Conservation (phyloP, 2,888 invertebrate genomes). For the Leuctra nigra region DNA sequence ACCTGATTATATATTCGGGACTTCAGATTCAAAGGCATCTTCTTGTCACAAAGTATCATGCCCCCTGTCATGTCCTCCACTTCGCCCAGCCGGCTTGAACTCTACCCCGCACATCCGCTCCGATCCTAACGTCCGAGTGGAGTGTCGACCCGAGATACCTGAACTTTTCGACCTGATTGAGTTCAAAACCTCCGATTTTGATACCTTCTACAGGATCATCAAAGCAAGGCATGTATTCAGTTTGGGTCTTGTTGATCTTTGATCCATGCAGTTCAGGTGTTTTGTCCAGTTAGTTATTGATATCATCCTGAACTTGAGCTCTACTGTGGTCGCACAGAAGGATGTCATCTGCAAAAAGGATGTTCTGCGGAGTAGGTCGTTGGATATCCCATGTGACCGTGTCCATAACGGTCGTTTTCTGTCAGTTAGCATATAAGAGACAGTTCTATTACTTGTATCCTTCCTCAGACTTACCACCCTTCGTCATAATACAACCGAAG, state of each 20-base stretch:
- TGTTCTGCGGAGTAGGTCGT: not conserved
- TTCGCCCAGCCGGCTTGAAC: conserved; percentile 1
- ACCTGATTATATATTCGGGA: not conserved
- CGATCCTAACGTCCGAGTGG: not conserved
- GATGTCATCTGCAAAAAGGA: too few species aligned
- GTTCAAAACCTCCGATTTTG: not conserved
- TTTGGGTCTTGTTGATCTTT: not conserved
- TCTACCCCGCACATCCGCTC: not conserved
- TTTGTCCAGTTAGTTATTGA: not conserved
- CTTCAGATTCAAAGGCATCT: not conserved
- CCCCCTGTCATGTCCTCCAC: not conserved
- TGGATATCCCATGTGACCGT: not conserved
- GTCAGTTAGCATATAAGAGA: too few species aligned
- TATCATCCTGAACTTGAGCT: not conserved
- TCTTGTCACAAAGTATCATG: conserved; percentile 13
- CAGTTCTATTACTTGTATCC: too few species aligned
- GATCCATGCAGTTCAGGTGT: not conserved
- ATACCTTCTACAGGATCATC: not conserved
- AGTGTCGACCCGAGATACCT: not conserved
- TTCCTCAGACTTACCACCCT: too few species aligned
- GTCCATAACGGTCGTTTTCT: too few species aligned
- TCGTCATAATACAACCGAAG: too few species aligned
- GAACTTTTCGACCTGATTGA: not conserved
- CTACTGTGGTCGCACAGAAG: not conserved
- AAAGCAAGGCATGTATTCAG: not conserved